Conservation (phyloP, 1,140 invertebrate genomes). For the Achroia grisella region DNA sequence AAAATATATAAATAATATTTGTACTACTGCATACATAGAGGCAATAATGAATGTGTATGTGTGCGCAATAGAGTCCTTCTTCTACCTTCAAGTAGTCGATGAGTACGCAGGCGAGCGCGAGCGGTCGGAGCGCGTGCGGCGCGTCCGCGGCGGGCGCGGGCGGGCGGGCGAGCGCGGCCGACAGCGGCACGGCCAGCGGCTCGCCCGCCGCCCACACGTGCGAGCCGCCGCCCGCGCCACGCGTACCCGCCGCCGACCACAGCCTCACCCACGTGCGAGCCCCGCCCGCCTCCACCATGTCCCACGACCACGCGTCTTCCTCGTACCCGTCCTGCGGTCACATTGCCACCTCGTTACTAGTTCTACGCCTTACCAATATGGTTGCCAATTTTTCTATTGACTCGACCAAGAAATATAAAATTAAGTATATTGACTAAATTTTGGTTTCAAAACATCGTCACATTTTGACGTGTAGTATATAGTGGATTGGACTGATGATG, state of each 20-base stretch:
- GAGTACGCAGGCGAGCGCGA: slow-evolving; percentile 47
- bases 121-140: slow-evolving; percentile 37
- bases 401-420: too few relatives aligned
- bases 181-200: slow-evolving; percentile 42
- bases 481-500: too few relatives aligned
- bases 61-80: too few relatives aligned
- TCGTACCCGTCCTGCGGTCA: slow-evolving; percentile 46
- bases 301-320: slow-evolving; percentile 50
- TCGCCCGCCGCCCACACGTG: slow-evolving; percentile 44
- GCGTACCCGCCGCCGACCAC: slow-evolving; percentile 27
- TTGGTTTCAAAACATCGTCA: too few relatives aligned
- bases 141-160: slow-evolving; percentile 46
- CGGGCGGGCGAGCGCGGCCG: slow-evolving; percentile 19
- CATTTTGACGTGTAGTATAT: too few relatives aligned
- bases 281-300: slow-evolving; percentile 39
- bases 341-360: too few relatives aligned
- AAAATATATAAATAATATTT: too few relatives aligned
- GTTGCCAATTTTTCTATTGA: too few relatives aligned
- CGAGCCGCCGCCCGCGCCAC: slow-evolving; percentile 18
- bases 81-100: slow-evolving; percentile 59
- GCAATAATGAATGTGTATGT: too few relatives aligned
- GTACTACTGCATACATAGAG: too few relatives aligned
- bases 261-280: slow-evolving; percentile 43
- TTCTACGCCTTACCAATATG: too few relatives aligned
- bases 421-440: too few relatives aligned